A percentile compares a stretch with the other conserved stretches of the same genome.
Conservation (phyloP, 2,888 invertebrate genomes). For the Coleophora flavipennella region DNA sequence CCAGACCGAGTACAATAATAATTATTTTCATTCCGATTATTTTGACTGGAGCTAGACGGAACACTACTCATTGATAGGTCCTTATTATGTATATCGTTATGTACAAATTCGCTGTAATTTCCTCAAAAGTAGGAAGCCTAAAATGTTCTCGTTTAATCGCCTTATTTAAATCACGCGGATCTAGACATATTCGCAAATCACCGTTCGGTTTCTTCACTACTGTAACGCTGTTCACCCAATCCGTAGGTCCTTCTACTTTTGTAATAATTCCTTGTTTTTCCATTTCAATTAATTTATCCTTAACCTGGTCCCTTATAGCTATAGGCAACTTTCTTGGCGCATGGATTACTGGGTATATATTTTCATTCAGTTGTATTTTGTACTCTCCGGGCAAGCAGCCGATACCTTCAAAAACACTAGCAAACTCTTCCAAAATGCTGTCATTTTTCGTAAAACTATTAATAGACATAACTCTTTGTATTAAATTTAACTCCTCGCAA, state of each 20-base stretch:
- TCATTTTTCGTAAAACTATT: background rate
- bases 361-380: conserved; percentile 10
- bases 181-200: conserved; percentile 19
- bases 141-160: conserved; percentile 17
- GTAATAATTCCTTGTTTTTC: conserved; percentile 14
- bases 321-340: conserved; percentile 17
- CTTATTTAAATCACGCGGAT: conserved; percentile 18
- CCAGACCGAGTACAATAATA: no score
- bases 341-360: conserved; percentile 14
- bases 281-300: conserved; percentile 16
- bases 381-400: conserved; percentile 11
- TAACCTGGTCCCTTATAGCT: conserved; percentile 14
- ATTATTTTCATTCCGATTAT: no score
- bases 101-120: conserved; percentile 2
- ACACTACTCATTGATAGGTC: no score
- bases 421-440: conserved; percentile 7
- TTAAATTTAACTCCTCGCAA: conserved; percentile 14
- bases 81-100: no score
- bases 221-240: conserved; percentile 22
- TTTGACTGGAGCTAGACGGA: no score
- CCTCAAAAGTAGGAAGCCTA: conserved; percentile 3
- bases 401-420: conserved; percentile 10
- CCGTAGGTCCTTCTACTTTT: conserved; percentile 18
- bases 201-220: conserved; percentile 20
- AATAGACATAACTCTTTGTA: conserved; percentile 8